Evolutionary conservation across 2,888 invertebrate species (phyloP).

Genomic region (Anorthoa munda): DNA sequence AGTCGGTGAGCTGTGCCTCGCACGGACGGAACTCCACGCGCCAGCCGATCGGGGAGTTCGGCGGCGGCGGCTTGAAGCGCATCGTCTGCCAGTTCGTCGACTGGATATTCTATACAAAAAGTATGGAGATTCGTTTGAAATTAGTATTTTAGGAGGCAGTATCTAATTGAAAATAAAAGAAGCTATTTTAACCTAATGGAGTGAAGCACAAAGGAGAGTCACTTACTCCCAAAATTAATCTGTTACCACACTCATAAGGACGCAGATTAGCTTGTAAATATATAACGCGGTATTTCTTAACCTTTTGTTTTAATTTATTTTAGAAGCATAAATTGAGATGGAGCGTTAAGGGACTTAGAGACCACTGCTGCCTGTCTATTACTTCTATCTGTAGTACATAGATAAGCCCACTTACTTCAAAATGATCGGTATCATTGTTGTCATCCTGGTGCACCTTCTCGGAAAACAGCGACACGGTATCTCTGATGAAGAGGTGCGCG

Average conservation of each 20-base stretch:
- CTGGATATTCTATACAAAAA: conserved; percentile 95
- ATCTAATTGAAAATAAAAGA: too few species aligned
- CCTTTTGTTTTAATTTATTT: not conserved
- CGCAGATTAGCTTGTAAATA: too few species aligned
- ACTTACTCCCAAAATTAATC: too few species aligned
- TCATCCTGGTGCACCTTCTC: conserved; percentile 99
- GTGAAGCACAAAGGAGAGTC: too few species aligned
- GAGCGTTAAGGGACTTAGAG: not conserved
- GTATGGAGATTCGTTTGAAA: not conserved
- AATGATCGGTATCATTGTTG: conserved; percentile 98
- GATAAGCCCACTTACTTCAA: conserved; percentile 93
- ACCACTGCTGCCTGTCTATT: not conserved
- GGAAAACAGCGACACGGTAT: conserved; percentile 98
- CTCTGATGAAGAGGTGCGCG: conserved; percentile 99
- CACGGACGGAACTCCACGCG: conserved; percentile 99
- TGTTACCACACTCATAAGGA: too few species aligned
- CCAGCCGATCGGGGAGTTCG: conserved; percentile 99
- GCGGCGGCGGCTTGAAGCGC: conserved; percentile 99
- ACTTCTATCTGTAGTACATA: not conserved
- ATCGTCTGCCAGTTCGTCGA: conserved; percentile 99
- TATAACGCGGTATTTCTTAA: not conserved
- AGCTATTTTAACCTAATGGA: not conserved
- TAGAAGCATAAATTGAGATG: not conserved
- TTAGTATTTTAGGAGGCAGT: not conserved
- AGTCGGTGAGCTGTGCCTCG: conserved; percentile 99